phyloP scores from a whole-genome alignment of 2,888 invertebrate species.

The Oligia latruncula region DNA sequence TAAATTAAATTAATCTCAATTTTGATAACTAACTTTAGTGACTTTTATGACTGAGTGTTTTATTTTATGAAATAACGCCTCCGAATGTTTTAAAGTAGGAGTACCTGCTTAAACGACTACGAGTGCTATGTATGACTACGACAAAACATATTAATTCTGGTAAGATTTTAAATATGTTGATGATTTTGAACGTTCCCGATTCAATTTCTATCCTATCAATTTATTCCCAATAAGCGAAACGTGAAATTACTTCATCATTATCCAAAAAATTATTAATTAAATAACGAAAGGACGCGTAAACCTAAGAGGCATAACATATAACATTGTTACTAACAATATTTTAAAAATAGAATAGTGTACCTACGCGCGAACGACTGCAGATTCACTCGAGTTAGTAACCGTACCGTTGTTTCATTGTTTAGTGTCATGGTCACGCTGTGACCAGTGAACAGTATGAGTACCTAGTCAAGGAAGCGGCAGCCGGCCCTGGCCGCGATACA shows the following conservation, averaged over 20 bases:
- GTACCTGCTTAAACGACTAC: neutral
- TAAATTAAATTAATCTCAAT: constrained; percentile 23
- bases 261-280: neutral
- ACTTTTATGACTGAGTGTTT: neutral
- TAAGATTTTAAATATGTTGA: neutral
- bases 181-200: neutral
- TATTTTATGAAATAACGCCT: constrained; percentile 6
- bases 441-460: constrained; percentile 55
- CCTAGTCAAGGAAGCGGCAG: constrained; percentile 57
- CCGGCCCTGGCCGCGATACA: constrained; percentile 72
- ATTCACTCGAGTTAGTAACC: constrained; percentile 53
- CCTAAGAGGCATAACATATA: constrained; percentile 6
- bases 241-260: constrained; percentile 10
- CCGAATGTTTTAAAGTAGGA: neutral
- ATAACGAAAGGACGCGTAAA: constrained; percentile 2
- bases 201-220: neutral
- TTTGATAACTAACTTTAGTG: constrained; percentile 34
- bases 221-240: neutral
- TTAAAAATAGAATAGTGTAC: constrained; percentile 44
- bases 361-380: constrained; percentile 39
- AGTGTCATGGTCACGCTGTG: constrained; percentile 61
- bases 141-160: neutral
- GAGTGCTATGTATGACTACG: neutral
- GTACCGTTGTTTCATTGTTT: constrained; percentile 57
- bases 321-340: constrained; percentile 22